These are phyloP conservation scores for Laothoe populi DNA, from an alignment of 2,888 invertebrate genomes.

Conservation along the genomic window DNA sequence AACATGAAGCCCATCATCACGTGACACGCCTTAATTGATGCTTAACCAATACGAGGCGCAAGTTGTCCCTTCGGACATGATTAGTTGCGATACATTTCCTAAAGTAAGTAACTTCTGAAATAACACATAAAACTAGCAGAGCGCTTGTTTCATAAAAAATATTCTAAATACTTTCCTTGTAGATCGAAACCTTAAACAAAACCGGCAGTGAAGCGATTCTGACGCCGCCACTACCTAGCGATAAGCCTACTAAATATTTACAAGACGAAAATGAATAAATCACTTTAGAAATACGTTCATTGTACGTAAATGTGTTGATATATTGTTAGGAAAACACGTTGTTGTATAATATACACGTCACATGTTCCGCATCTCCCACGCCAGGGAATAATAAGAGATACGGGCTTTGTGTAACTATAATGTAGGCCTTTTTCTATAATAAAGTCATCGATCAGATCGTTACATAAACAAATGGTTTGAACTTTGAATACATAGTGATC, in stretches of 20 bases:
- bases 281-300: slow-evolving; percentile 11
- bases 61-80: too few species aligned
- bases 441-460: neutral
- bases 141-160: neutral
- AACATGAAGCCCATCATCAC: too few species aligned
- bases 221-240: too few species aligned
- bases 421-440: slow-evolving; percentile 12
- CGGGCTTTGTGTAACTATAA: slow-evolving; percentile 45
- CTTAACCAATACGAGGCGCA: too few species aligned
- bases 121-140: neutral
- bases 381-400: slow-evolving; percentile 50
- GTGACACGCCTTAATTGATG: too few species aligned
- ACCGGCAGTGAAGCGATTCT: neutral
- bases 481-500: neutral
- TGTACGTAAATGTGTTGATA: slow-evolving; percentile 21
- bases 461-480: neutral
- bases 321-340: slow-evolving; percentile 10
- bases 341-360: slow-evolving; percentile 32
- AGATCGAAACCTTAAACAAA: neutral
- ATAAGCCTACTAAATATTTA: slow-evolving; percentile 17
- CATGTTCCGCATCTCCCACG: slow-evolving; percentile 66
- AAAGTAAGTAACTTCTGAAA: too few species aligned
- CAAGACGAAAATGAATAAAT: slow-evolving; percentile 15
- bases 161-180: neutral
- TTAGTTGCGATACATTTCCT: too few species aligned